Conservation (phyloP, 2,888 invertebrate species). For the Drosophila mayaguana region DNA sequence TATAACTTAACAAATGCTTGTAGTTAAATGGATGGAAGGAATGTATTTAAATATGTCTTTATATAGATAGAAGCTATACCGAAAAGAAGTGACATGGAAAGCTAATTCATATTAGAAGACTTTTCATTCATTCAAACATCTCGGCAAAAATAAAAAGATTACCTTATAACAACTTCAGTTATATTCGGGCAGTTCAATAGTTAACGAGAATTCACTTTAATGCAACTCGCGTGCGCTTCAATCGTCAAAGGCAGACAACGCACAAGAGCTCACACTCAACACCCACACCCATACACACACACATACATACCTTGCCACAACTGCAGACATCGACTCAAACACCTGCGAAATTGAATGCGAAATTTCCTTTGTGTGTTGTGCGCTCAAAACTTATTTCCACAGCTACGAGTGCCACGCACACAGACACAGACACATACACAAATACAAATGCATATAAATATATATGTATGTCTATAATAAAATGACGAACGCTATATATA, state of each 20-base stretch:
- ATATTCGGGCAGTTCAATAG: slow-evolving; percentile 35
- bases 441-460: neutral
- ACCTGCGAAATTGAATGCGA: slow-evolving; percentile 76
- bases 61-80: too few relatives aligned
- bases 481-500: slow-evolving; percentile 10
- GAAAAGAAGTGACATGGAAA: too few relatives aligned
- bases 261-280: slow-evolving; percentile 1
- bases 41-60: too few relatives aligned
- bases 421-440: neutral
- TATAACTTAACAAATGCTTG: too few relatives aligned
- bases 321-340: slow-evolving; percentile 64
- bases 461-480: neutral
- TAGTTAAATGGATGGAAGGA: too few relatives aligned
- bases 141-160: too few relatives aligned
- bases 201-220: slow-evolving; percentile 51
- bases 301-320: slow-evolving; percentile 25
- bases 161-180: neutral
- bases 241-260: slow-evolving; percentile 44
- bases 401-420: slow-evolving; percentile 17
- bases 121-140: too few relatives aligned
- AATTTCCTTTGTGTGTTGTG: slow-evolving; percentile 69
- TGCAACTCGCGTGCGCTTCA: slow-evolving; percentile 49
- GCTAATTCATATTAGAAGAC: too few relatives aligned
- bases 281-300: neutral
- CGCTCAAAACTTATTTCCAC: slow-evolving; percentile 63